Conservation (phyloP, 2,113 vertebrate species). For the Bubo scandiacus region DNA sequence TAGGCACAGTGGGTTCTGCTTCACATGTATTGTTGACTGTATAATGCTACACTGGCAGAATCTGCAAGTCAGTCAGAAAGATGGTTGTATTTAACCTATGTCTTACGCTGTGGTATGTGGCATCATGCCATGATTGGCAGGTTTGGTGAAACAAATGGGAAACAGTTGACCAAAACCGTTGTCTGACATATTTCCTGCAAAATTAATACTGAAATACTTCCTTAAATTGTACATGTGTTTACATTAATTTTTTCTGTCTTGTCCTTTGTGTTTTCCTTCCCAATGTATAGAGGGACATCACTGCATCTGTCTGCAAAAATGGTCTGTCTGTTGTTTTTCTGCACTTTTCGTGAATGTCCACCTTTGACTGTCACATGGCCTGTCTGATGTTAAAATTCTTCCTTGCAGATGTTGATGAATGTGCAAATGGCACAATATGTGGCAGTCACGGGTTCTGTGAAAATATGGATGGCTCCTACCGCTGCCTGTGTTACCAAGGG, state of each 20-base stretch:
- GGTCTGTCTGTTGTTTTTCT: neutral
- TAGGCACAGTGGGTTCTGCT: neutral
- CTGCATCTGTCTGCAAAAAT: neutral
- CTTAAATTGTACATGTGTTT: neutral
- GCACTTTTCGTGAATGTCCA: neutral
- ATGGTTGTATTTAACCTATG: neutral
- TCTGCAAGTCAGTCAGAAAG: neutral
- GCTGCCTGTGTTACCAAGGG: slow-evolving; percentile 92
- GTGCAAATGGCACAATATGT: slow-evolving; percentile 85
- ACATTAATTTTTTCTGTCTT: neutral
- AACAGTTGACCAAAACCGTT: neutral
- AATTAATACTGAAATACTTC: neutral
- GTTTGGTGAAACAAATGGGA: neutral
- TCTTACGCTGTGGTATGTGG: neutral
- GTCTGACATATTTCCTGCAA: neutral
- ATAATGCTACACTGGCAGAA: neutral
- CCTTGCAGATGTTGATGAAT: slow-evolving; percentile 92
- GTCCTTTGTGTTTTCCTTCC: neutral
- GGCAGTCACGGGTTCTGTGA: slow-evolving; percentile 89
- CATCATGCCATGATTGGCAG: neutral
- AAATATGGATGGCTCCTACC: slow-evolving; percentile 89
- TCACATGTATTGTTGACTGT: neutral
- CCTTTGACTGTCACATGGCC: neutral
- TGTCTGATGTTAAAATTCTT: slow-evolving; percentile 55
- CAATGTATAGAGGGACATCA: neutral